Evolutionary conservation across 1,140 invertebrate species (phyloP), one percentile per base, ranked within the genome.

Genomic region (Sarcophaga bullata): DNA sequence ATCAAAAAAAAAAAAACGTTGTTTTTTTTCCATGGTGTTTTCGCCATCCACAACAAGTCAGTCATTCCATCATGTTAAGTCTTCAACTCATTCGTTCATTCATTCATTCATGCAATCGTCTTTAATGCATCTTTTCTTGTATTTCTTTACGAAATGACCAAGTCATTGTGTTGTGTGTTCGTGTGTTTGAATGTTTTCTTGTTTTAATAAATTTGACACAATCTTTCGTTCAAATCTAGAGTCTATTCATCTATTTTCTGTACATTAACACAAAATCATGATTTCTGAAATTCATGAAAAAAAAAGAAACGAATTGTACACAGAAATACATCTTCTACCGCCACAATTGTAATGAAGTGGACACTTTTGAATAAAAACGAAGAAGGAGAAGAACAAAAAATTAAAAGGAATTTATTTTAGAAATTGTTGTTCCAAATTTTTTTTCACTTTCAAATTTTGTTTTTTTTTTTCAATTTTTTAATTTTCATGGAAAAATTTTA

Each of bases 161-260:
- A 37, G 25, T 54, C 15, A 13, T 58, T 58, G 54, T 58, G 15
- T 58, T 13, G 6, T 13, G 10, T 58, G 52, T 58, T 58, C 13
- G 52, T 58, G 54, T 58, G n/a, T 58, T 58, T 58, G n/a, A 58
- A 37, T 37, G 15, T 58, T 58, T 58, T 58, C 54, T 58, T 58
- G 54, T 58, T 58, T 58, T 58, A 58, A 58, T 58, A 58, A 58
- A 58, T 58, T 58, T 58, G 54, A 58, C 54, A 58, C 54, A n/a
- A 58, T 58, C 54, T 58, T 15, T 58, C 15, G 54, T 58, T 58
- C n/a, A 13, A 58, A 58, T 58, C 54, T 58, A 58, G 15, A n/a
- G 54, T 58, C 11, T 58, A 58, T 58, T 58, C 15, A 58, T 58
- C 54, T 58, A 58, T 58, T 58, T 58, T 58, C n/a, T 58, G 15